Percentiles rank a stretch among this genome's conserved stretches.
These are phyloP conservation scores for Lophotis ruficrista DNA, from an alignment of 2,113 vertebrate genomes.

Conservation along the genomic window DNA sequence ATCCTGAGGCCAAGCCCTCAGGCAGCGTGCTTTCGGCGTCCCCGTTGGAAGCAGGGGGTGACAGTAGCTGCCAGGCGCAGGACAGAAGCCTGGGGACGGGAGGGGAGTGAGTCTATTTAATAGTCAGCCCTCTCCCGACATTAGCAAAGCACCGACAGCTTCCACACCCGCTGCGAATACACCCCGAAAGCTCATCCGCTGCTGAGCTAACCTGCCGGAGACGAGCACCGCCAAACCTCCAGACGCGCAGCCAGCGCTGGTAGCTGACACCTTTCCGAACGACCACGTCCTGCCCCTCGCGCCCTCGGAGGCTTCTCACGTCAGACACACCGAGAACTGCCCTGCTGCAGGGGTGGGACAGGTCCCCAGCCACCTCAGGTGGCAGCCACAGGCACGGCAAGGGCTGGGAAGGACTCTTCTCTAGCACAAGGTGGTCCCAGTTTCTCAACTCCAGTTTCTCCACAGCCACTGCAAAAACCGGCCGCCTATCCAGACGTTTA, in stretches of 20 bases:
- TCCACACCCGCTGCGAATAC: accelerated
- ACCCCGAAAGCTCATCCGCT: neutral
- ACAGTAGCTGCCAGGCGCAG: neutral
- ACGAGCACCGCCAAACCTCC: neutral
- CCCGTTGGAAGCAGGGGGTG: neutral
- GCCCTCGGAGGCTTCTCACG: accelerated
- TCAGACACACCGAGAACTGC: neutral
- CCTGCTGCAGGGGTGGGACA: neutral
- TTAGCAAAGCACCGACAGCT: neutral
- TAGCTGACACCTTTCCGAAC: neutral
- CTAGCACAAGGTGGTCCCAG: accelerated
- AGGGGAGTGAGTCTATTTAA: accelerated
- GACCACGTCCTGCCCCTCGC: accelerated
- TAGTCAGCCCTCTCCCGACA: neutral
- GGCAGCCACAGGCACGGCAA: neutral
- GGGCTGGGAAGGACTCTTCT: neutral
- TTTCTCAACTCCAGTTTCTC: neutral
- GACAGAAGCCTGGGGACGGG: neutral
- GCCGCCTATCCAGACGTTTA: neutral
- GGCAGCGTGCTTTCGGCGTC: accelerated
- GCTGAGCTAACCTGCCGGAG: neutral
- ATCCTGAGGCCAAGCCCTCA: neutral
- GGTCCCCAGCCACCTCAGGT: neutral
- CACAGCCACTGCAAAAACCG: neutral
- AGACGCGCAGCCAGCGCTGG: accelerated